Evolutionary conservation across 37 sponge, comb jelly and placozoan species (phyloP).

Genomic region (Ianthella basta): DNA sequence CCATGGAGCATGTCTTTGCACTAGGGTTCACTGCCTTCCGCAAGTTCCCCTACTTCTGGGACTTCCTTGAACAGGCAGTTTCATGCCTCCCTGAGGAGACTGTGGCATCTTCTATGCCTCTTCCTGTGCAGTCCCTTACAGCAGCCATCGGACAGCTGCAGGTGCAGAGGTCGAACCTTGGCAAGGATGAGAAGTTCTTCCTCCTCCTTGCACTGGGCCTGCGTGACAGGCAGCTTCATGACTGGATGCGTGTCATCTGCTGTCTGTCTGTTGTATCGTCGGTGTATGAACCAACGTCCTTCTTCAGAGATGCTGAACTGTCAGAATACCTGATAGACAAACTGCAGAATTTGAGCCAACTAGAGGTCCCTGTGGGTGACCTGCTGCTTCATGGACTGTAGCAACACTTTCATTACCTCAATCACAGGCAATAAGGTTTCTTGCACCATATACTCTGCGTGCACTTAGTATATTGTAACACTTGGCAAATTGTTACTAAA

Average conservation of each 20-base stretch:
- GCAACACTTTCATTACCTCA: no score
- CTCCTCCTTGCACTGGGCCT: conserved; percentile 45
- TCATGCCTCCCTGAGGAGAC: background rate
- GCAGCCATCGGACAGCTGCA: conserved; percentile 1
- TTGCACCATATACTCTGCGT: no score
- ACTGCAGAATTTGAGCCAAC: conserved; percentile 8
- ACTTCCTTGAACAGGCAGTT: background rate
- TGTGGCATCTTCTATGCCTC: conserved; percentile 32
- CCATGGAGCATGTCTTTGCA: background rate
- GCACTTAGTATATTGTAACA: no score
- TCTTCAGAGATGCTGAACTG: conserved; percentile 67
- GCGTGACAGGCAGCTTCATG: conserved; percentile 59
- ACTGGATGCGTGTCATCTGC: conserved; percentile 65
- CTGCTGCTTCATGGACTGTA: background rate
- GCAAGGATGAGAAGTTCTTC: conserved; percentile 36
- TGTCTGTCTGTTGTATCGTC: conserved; percentile 30
- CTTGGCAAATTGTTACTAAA: no score
- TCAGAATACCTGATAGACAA: conserved; percentile 42
- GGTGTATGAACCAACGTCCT: conserved; percentile 67
- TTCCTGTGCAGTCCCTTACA: conserved; percentile 9
- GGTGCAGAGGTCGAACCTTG: background rate
- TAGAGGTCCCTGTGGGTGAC: background rate
- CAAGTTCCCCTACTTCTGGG: conserved; percentile 12
- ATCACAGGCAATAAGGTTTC: no score
- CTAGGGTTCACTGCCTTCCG: background rate